Evolutionary conservation across 2,797 vertebrate species (phyloP), one percentile per base, ranked within the genome.

Genomic region (Microctenopoma lineatum): DNA sequence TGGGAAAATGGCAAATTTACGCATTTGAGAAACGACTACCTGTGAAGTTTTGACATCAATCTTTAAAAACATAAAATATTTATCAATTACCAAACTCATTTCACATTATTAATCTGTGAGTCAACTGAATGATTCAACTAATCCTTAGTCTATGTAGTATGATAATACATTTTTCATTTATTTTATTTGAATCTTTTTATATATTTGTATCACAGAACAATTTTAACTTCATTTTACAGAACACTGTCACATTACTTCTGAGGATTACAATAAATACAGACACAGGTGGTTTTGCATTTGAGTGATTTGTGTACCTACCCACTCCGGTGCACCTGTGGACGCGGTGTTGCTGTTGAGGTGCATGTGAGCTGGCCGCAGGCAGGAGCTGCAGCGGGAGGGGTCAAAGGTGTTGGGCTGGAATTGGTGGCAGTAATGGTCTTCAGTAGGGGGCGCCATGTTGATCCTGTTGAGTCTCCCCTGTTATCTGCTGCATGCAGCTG

Each of bases 341-440:
- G 36, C 9, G 13, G 45, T 11, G 42, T 16, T 68, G 36, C 15
- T 25, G 60, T 39, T 73, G 29, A 79, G 45, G 79, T 92, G 89
- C 91, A 91, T 92, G 9, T 90, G 87, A 81, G 65, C 77, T 0
- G 90, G 92, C 44, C 84, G 51, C 61, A 93, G 79, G 70, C 92
- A 92, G 44, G 77, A 47, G 53, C 87, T 52, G 56, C 92, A 93
- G 48, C 86, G 88, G 38, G 87, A 86, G 1, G 84, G 82, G 84
- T 93, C 90, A 79, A 91, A 92, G 76, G 85, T 65, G 86, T 92
- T 91, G 69, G 89, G 77, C 63, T 77, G 86, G 75, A 92, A 93
- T 65, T 54, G 60, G 9, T 4, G 25, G 72, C 91, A 92, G 73
- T 91, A 91, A 53, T 16, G 61, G 75, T 91, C 84, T 47, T 80